phyloP scores from a whole-genome alignment of 2,888 invertebrate genomes.

The Ischnus inquisitorius region DNA sequence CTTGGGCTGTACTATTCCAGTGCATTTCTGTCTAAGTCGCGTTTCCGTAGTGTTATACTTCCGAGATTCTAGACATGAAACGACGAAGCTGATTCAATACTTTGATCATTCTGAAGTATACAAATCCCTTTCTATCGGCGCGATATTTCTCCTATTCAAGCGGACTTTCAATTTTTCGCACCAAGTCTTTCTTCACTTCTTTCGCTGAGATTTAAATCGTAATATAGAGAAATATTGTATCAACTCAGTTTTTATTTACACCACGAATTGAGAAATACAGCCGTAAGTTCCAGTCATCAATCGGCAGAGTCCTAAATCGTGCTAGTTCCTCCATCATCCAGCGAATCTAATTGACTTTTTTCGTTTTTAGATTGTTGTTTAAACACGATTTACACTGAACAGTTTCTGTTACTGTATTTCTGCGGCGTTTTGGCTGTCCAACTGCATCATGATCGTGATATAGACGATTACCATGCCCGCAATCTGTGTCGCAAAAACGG shows the following conservation, averaged over 20 bases:
- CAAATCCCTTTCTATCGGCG: no score
- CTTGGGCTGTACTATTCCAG: no score
- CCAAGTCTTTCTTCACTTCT: no score
- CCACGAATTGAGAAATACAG: neutral
- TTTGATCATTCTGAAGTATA: no score
- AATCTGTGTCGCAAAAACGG: slow-evolving; percentile 36
- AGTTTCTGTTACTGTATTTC: neutral
- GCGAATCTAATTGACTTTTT: no score
- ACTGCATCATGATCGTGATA: slow-evolving; percentile 67
- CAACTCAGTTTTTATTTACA: neutral
- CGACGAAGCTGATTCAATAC: no score
- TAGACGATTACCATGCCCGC: slow-evolving; percentile 51
- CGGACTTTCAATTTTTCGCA: no score
- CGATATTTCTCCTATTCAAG: no score
- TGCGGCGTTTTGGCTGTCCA: slow-evolving; percentile 27
- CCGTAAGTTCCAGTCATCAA: neutral
- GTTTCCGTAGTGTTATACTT: neutral
- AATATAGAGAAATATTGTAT: neutral
- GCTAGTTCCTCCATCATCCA: neutral
- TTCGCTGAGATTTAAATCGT: neutral
- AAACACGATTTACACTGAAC: no score
- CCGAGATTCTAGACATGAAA: neutral
- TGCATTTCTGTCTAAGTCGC: no score
- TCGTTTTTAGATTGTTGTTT: no score
- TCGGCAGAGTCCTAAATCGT: neutral